Percentiles rank a stretch among this genome's conserved stretches.
Evolutionary conservation across 2,797 vertebrate genomes (phyloP).

Genomic region (Mormyrops attenuatus): DNA sequence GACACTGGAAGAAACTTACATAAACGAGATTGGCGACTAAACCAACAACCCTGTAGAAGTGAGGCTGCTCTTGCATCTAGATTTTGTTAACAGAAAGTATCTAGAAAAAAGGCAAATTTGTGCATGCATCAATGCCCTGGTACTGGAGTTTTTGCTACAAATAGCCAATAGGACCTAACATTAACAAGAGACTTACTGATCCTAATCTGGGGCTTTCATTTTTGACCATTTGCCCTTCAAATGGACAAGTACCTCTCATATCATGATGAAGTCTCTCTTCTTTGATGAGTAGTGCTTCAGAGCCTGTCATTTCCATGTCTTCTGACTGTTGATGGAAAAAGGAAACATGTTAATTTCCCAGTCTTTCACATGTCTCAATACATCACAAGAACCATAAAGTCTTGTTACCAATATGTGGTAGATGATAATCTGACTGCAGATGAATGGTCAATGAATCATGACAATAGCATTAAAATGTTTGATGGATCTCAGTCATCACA

Average conservation of each 20-base stretch:
- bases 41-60: neutral
- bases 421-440: neutral
- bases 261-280: neutral
- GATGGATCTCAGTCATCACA: neutral
- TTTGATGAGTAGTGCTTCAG: neutral
- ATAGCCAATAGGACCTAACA: neutral
- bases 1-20: neutral
- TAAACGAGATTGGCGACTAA: neutral
- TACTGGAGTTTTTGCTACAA: neutral
- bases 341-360: neutral
- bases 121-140: neutral
- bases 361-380: neutral
- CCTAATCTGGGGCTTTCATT: neutral
- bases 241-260: neutral
- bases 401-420: neutral
- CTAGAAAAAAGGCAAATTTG: neutral
- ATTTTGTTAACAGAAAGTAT: neutral
- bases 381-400: neutral
- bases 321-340: neutral
- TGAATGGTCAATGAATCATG: neutral
- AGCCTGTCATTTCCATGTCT: neutral
- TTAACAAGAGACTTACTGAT: neutral
- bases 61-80: neutral
- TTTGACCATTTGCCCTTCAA: conserved; percentile 1
- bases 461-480: neutral